phyloP scores from a whole-genome alignment of 2,113 vertebrate genomes.

The Mus musculus region GRCm39 chr11:69942001-69942500 shows the following conservation, averaged over 20 bases:
- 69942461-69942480: neutral
- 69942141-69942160: too few relatives aligned
- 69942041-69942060: neutral
- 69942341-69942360: neutral
- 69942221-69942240: neutral
- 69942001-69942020: neutral
- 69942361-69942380: neutral
- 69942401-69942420: neutral
- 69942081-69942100: neutral
- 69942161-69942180: neutral
- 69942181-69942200: neutral
- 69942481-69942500: neutral
- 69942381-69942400: neutral
- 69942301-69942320: neutral
- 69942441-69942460: neutral
- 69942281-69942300: too few relatives aligned
- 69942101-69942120: neutral
- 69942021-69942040: neutral
- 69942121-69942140: neutral
- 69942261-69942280: neutral
- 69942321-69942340: neutral
- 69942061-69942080: neutral
- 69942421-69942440: neutral
- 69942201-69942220: neutral
- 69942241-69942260: neutral